phyloP scores from a whole-genome alignment of 2,888 invertebrate genomes.

The Thyatira batis region DNA sequence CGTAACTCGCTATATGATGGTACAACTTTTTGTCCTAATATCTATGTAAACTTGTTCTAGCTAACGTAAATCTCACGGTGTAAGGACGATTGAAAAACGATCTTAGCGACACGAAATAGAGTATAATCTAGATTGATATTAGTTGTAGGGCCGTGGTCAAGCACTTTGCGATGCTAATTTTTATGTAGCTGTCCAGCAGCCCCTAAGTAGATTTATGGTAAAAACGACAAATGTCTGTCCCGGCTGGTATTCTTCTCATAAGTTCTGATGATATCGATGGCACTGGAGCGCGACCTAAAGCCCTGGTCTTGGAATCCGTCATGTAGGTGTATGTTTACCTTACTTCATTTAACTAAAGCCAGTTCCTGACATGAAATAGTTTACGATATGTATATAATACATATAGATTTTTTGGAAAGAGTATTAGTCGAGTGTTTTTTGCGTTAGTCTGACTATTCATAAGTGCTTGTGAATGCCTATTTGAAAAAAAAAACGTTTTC shows the following conservation, averaged over 20 bases:
- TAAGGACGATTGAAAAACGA: constrained; percentile 6
- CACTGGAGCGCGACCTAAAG: constrained; percentile 3
- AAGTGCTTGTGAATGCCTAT: too few species aligned
- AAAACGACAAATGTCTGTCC: neutral
- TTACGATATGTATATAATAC: neutral
- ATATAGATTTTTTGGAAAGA: too few species aligned
- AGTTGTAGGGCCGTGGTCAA: neutral
- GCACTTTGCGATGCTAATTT: constrained; percentile 3
- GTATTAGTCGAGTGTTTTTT: too few species aligned
- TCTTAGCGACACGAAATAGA: constrained; percentile 17
- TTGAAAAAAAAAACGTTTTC: too few species aligned
- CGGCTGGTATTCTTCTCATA: neutral
- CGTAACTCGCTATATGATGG: constrained; percentile 66
- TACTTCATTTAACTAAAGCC: neutral
- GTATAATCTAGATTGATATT: neutral
- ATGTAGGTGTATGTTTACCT: neutral
- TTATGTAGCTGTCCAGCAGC: neutral
- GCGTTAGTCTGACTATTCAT: too few species aligned
- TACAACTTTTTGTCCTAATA: constrained; percentile 66
- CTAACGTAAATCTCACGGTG: constrained; percentile 13
- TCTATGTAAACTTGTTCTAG: constrained; percentile 43
- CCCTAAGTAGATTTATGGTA: neutral
- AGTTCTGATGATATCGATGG: neutral
- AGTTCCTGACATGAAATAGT: neutral
- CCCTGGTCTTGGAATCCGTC: neutral